A percentile compares a stretch with the other conserved stretches of the same genome.
Evolutionary conservation across 2,113 vertebrate species (phyloP).

Genomic region (Todiramphus chloris): DNA sequence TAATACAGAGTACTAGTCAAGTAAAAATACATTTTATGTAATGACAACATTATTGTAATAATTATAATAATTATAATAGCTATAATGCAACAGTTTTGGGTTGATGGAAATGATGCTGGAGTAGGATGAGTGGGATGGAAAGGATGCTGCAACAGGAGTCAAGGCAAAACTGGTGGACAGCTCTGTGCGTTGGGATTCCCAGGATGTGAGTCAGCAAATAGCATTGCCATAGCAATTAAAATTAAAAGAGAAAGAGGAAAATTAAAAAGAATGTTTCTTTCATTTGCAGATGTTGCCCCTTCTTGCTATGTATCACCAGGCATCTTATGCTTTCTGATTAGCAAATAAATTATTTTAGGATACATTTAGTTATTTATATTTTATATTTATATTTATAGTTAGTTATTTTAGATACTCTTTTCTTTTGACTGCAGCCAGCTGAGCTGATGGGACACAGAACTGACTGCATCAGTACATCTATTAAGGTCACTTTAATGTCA

Average conservation of each 20-base stretch:
- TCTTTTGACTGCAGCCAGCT: not conserved
- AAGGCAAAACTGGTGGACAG: not conserved
- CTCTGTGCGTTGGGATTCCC: not conserved
- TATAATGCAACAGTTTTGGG: not conserved
- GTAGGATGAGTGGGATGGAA: not conserved
- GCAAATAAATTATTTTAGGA: not conserved
- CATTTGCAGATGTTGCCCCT: not conserved
- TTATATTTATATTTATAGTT: not conserved
- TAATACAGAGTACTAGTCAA: not conserved
- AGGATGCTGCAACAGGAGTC: not conserved
- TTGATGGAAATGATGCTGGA: not conserved
- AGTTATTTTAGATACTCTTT: not conserved
- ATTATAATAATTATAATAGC: not conserved
- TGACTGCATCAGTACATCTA: accelerated
- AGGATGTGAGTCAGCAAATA: not conserved
- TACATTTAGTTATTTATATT: not conserved
- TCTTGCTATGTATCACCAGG: not conserved
- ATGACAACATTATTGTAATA: not conserved
- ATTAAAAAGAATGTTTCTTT: not conserved
- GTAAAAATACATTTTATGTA: not conserved
- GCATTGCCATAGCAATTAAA: not conserved
- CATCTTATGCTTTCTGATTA: not conserved
- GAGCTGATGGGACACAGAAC: not conserved
- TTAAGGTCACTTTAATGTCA: not conserved
- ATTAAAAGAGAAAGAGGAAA: not conserved